These are phyloP conservation scores for Setophaga coronata DNA, from an alignment of 2,113 vertebrate genomes.

Conservation along the genomic window DNA sequence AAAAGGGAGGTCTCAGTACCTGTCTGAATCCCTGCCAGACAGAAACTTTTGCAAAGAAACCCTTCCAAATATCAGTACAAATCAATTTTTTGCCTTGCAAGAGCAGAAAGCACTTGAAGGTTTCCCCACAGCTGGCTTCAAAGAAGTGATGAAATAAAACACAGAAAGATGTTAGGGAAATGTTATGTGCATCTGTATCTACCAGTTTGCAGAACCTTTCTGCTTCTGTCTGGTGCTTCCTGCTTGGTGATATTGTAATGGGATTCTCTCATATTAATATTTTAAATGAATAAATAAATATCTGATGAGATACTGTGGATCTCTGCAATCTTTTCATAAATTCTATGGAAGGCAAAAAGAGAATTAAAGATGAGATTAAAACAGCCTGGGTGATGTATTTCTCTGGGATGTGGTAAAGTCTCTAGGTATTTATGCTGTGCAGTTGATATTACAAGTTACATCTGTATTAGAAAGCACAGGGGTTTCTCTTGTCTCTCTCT, in stretches of 20 bases:
- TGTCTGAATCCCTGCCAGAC: background rate
- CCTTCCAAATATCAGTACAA: background rate
- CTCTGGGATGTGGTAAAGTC: background rate
- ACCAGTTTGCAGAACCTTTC: background rate
- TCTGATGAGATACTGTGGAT: conserved; percentile 30
- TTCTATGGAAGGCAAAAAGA: conserved; percentile 21
- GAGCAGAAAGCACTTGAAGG: background rate
- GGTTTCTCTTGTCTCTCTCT: background rate
- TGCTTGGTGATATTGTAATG: background rate
- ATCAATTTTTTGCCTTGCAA: background rate
- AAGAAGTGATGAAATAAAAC: background rate
- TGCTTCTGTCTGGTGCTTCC: background rate
- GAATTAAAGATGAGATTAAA: conserved; percentile 68
- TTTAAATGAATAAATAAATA: conserved; percentile 68
- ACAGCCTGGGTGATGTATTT: conserved; percentile 29
- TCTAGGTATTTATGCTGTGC: background rate
- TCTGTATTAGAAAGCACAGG: conserved; percentile 12
- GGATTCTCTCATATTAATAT: conserved; percentile 59
- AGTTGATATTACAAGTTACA: background rate
- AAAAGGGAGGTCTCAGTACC: background rate
- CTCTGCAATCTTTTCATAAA: conserved; percentile 12
- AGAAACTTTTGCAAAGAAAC: background rate
- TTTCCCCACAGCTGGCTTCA: background rate
- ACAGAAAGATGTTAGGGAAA: background rate
- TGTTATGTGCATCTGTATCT: background rate